phyloP scores from a whole-genome alignment of 2,113 vertebrate genomes.

The Willisornis vidua region DNA sequence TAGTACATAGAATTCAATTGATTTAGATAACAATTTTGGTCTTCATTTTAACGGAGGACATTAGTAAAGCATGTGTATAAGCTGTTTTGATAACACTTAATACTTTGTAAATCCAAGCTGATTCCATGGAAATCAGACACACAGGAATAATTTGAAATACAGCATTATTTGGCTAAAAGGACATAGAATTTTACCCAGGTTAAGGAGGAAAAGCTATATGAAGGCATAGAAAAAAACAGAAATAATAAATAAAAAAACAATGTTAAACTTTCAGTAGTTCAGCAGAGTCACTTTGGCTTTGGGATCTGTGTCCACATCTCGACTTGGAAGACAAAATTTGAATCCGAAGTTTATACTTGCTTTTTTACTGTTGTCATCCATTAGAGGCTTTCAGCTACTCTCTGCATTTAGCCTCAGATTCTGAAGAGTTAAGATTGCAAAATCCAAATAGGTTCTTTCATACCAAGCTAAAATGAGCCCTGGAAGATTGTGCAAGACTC shows the following conservation, averaged over 20 bases:
- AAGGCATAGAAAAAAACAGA: not conserved
- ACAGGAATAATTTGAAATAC: accelerated
- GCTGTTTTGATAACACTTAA: not conserved
- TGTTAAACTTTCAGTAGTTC: not conserved
- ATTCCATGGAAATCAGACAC: not conserved
- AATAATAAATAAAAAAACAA: not conserved
- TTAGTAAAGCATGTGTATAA: not conserved
- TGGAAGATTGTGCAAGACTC: not conserved
- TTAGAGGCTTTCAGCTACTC: not conserved
- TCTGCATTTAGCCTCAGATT: not conserved
- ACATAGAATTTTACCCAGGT: not conserved
- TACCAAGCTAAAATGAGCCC: not conserved
- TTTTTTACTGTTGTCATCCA: not conserved
- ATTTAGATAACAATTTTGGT: not conserved
- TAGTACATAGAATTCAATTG: not conserved
- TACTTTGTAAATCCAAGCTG: not conserved
- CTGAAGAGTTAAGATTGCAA: not conserved
- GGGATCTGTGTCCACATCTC: not conserved
- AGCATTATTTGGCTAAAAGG: not conserved
- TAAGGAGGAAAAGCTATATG: not conserved
- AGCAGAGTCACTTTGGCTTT: not conserved
- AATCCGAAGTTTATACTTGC: not conserved
- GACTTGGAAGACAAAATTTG: not conserved
- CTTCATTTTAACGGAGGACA: not conserved
- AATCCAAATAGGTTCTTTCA: not conserved